Percentiles rank a stretch among this genome's conserved stretches.
Conservation (phyloP, 2,797 vertebrate species). For the Acipenser oxyrinchus region DNA sequence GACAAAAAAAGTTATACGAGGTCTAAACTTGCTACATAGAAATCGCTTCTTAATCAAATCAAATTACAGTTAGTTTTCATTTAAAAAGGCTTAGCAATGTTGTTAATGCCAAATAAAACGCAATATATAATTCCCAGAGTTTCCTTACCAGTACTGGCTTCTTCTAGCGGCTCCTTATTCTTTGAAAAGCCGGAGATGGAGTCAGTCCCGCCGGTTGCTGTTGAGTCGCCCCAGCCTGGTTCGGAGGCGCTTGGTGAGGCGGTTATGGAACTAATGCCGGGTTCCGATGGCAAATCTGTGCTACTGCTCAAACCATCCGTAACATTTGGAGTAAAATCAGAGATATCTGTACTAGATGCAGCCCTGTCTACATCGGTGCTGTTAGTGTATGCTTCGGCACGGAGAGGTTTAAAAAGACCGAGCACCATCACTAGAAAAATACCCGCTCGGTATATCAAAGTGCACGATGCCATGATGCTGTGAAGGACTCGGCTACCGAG, state of each 20-base stretch:
- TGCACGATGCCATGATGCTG: constrained; percentile 59
- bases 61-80: too few species aligned
- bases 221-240: constrained; percentile 35
- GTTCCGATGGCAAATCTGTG: constrained; percentile 8
- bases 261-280: constrained; percentile 11
- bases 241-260: constrained; percentile 20
- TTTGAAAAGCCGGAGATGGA: constrained; percentile 36
- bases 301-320: constrained; percentile 18
- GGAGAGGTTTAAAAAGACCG: constrained; percentile 39
- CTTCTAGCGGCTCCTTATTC: constrained; percentile 28
- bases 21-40: too few species aligned
- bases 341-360: constrained; percentile 17
- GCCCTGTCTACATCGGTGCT: constrained; percentile 22
- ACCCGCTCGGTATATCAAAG: constrained; percentile 40
- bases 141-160: constrained; percentile 44
- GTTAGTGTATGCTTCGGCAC: constrained; percentile 37
- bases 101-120: too few species aligned
- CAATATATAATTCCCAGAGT: not conserved
- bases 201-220: constrained; percentile 27
- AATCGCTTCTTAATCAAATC: too few species aligned
- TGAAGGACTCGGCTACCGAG: constrained; percentile 31
- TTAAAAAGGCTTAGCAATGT: too few species aligned
- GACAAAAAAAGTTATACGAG: too few species aligned
- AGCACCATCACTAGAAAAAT: constrained; percentile 43
- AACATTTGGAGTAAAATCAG: constrained; percentile 7